phyloP scores from a whole-genome alignment of 2,113 vertebrate species.

The Cyprinodon brontotheroides region DNA sequence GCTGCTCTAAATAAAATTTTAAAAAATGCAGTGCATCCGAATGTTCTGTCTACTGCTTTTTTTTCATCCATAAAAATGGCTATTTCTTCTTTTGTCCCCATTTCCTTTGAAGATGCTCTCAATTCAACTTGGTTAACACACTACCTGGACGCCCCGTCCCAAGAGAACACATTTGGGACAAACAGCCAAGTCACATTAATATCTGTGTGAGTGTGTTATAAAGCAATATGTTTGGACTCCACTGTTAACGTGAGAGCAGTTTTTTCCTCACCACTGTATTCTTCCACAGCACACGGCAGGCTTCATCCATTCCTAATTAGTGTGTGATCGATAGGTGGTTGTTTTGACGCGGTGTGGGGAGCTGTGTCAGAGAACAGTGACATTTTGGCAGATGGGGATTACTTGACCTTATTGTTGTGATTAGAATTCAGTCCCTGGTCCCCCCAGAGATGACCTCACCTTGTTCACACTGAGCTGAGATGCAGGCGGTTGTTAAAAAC shows the following conservation, averaged over 20 bases:
- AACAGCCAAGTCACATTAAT: constrained; percentile 22
- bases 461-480: constrained; percentile 47
- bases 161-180: constrained; percentile 10
- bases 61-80: constrained; percentile 1
- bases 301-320: constrained; percentile 69
- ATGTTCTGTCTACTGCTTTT: constrained; percentile 17
- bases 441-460: constrained; percentile 61
- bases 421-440: constrained; percentile 66
- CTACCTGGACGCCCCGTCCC: constrained; percentile 24
- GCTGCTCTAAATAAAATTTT: constrained; percentile 1
- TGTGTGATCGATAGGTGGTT: constrained; percentile 67
- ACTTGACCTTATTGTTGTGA: constrained; percentile 75
- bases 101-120: constrained; percentile 14
- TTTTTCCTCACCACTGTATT: constrained; percentile 12
- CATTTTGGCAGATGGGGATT: constrained; percentile 72
- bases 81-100: constrained; percentile 7
- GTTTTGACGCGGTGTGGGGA: constrained; percentile 67
- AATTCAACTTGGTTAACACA: constrained; percentile 12
- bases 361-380: constrained; percentile 61
- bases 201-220: constrained; percentile 15
- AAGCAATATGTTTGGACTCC: constrained; percentile 11
- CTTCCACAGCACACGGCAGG: constrained; percentile 28
- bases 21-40: background rate
- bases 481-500: constrained; percentile 55
- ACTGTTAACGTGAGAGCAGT: background rate